Percentiles rank a stretch among this genome's conserved stretches.
These are phyloP conservation scores for Anguilla pacifica DNA, from an alignment of 2,797 vertebrate genomes.

Conservation along the genomic window DNA sequence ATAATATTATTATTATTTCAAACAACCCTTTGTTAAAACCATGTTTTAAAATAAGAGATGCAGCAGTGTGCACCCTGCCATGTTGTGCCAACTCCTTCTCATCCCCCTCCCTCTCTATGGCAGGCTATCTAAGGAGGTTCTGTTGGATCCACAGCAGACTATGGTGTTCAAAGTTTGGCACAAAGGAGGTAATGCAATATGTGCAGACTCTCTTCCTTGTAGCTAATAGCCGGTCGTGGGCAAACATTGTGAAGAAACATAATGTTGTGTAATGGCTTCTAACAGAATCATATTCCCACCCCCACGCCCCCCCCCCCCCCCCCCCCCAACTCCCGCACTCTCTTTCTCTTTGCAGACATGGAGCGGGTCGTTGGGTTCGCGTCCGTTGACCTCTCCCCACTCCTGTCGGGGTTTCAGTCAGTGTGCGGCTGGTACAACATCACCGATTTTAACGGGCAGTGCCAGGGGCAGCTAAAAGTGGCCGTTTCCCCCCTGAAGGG, in stretches of 20 bases:
- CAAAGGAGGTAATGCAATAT: conserved; percentile 83
- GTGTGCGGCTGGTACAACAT: conserved; percentile 98
- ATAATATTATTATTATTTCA: background rate
- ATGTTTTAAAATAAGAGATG: no score
- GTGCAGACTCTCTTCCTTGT: background rate
- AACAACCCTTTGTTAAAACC: background rate
- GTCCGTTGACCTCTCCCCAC: conserved; percentile 88
- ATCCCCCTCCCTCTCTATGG: background rate
- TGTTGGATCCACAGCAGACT: conserved; percentile 87
- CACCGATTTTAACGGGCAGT: conserved; percentile 88
- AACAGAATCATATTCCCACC: background rate
- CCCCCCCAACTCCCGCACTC: no score
- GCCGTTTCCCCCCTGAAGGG: conserved; percentile 83
- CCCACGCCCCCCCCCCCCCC: no score
- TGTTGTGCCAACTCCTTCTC: conserved; percentile 13
- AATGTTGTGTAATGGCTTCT: background rate
- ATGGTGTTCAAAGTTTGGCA: conserved; percentile 98
- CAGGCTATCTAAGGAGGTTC: conserved; percentile 86
- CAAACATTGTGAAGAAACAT: background rate
- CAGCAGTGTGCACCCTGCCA: background rate
- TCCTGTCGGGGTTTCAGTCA: conserved; percentile 88
- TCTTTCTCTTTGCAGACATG: conserved; percentile 65
- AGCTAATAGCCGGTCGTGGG: background rate
- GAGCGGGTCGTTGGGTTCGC: conserved; percentile 95
- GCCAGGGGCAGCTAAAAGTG: conserved; percentile 93